phyloP scores from a whole-genome alignment of 2,797 vertebrate species.

The Aplochiton taeniatus region DNA sequence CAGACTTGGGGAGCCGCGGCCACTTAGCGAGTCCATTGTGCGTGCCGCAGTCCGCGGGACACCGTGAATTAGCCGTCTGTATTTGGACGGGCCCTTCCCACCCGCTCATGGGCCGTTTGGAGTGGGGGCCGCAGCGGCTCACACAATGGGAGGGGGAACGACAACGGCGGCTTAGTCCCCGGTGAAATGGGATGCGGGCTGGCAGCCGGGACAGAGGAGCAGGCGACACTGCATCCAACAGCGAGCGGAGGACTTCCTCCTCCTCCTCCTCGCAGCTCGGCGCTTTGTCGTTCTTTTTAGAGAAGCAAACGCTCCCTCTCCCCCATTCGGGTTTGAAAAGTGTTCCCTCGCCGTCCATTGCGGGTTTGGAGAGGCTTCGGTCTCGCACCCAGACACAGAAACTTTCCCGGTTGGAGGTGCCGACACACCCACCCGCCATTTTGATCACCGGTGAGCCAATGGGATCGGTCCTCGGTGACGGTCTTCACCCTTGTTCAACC shows the following conservation, averaged over 20 bases:
- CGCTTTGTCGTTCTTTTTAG: constrained; percentile 42
- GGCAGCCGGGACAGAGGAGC: constrained; percentile 50
- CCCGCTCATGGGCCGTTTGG: constrained; percentile 13
- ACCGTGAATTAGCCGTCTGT: constrained; percentile 49
- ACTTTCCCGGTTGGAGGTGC: background rate
- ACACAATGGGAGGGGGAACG: constrained; percentile 37
- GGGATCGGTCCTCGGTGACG: constrained; percentile 22
- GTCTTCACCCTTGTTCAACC: background rate
- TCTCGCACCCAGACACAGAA: constrained; percentile 5
- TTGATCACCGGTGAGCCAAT: constrained; percentile 13
- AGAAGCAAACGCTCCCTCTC: too few species aligned
- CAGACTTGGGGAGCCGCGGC: constrained; percentile 25
- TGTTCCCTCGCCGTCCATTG: too few species aligned
- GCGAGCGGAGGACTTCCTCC: constrained; percentile 53
- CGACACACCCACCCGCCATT: constrained; percentile 5
- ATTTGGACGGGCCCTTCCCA: constrained; percentile 20
- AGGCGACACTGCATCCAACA: constrained; percentile 55
- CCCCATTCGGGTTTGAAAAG: too few species aligned
- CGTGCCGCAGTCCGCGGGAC: too few species aligned
- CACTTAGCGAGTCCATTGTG: constrained; percentile 46
- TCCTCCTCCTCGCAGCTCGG: constrained; percentile 54
- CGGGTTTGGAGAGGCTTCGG: too few species aligned
- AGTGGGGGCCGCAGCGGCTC: constrained; percentile 26
- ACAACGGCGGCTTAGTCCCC: constrained; percentile 58
- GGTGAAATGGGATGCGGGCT: constrained; percentile 44